These are phyloP conservation scores for Trichogramma pretiosum DNA, from an alignment of 1,140 invertebrate genomes.

Conservation along the genomic window DNA sequence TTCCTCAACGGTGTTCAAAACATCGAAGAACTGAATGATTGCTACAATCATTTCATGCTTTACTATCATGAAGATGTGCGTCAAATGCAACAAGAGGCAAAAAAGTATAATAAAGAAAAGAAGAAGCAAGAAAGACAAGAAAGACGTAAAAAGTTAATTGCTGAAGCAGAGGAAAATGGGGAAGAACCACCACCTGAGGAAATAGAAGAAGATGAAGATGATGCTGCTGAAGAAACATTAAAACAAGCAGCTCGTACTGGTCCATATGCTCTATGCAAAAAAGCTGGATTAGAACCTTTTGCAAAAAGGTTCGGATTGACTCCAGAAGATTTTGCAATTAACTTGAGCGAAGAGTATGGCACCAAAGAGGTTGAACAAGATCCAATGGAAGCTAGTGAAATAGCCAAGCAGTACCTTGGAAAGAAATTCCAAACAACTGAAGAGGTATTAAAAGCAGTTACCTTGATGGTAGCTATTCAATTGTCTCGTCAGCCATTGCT, in stretches of 20 bases:
- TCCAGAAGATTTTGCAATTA: conserved; percentile 94
- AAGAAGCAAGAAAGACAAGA: conserved; percentile 43
- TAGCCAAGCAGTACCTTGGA: conserved; percentile 64
- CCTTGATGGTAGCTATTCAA: conserved; percentile 91
- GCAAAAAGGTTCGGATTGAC: conserved; percentile 91
- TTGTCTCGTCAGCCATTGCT: conserved; percentile 86
- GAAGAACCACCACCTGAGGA: conserved; percentile 45
- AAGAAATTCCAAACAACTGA: conserved; percentile 53
- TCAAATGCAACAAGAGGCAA: conserved; percentile 67
- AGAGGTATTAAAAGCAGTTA: conserved; percentile 75
- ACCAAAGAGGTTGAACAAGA: conserved; percentile 95
- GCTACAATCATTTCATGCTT: conserved; percentile 86
- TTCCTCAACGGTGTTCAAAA: conserved; percentile 73
- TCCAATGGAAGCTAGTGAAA: conserved; percentile 64
- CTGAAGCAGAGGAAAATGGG: conserved; percentile 55
- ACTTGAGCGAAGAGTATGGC: conserved; percentile 92
- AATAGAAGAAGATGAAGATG: conserved; percentile 46
- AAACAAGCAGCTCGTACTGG: conserved; percentile 83
- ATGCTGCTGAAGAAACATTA: conserved; percentile 53
- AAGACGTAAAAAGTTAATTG: conserved; percentile 39
- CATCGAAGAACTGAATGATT: conserved; percentile 83
- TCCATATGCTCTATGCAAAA: conserved; percentile 76
- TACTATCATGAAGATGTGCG: conserved; percentile 84
- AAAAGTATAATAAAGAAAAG: conserved; percentile 51
- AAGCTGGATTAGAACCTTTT: conserved; percentile 74